phyloP scores from a whole-genome alignment of 1,140 invertebrate species.

The Panulirus ornatus region DNA sequence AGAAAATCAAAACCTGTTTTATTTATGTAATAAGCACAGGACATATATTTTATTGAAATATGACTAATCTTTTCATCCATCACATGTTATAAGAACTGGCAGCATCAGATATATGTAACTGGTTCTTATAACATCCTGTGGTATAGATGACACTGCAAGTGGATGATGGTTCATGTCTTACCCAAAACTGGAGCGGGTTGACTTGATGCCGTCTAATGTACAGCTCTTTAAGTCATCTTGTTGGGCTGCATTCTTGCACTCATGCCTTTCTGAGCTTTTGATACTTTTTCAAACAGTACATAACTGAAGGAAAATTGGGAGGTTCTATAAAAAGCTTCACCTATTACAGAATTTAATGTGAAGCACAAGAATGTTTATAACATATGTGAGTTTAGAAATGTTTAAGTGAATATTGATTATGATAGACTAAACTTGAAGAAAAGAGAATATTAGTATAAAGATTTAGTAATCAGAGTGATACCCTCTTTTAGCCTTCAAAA shows the following conservation, averaged over 20 bases:
- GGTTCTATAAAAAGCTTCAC: background rate
- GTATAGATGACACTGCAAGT: background rate
- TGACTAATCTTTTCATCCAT: background rate
- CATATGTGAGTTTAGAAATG: too few relatives aligned
- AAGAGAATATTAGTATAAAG: background rate
- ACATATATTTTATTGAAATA: background rate
- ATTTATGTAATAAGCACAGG: background rate
- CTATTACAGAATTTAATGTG: background rate
- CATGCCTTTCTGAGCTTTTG: conserved; percentile 7
- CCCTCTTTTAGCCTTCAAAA: background rate
- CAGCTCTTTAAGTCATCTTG: background rate
- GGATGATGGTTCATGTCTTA: background rate
- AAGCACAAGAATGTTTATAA: background rate
- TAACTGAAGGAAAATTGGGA: background rate
- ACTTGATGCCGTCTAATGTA: conserved; percentile 47
- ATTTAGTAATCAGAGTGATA: background rate
- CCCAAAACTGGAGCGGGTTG: conserved; percentile 44
- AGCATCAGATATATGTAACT: background rate
- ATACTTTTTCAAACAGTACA: background rate
- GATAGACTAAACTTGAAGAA: background rate
- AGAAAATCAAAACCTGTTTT: background rate
- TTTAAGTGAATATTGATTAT: background rate
- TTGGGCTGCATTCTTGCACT: background rate
- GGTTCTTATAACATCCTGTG: too few relatives aligned
- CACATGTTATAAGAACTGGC: background rate